Evolutionary conservation across 2,888 invertebrate species (phyloP).

Genomic region (Anthoptus insignis): DNA sequence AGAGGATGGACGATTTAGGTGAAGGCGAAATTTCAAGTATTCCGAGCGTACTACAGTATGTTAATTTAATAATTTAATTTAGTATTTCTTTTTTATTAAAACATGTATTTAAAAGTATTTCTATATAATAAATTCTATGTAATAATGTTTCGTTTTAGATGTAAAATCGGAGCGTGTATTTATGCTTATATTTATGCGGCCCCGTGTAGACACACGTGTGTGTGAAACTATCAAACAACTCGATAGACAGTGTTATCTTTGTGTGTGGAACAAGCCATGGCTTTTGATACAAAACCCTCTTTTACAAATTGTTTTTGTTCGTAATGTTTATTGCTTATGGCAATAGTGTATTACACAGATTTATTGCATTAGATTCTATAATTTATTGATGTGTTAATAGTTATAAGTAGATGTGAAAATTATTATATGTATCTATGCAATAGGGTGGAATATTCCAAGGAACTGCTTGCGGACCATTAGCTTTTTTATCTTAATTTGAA

Average conservation of each 20-base stretch:
- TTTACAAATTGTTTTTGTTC: slow-evolving; percentile 1
- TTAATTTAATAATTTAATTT: too few relatives aligned
- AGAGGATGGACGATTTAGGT: too few relatives aligned
- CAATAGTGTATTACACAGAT: background rate
- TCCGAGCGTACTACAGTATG: too few relatives aligned
- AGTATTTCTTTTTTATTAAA: too few relatives aligned
- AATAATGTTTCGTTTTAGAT: too few relatives aligned
- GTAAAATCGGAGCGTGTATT: too few relatives aligned
- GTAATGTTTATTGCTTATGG: background rate
- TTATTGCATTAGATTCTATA: background rate
- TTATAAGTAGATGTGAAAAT: background rate
- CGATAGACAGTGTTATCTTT: slow-evolving; percentile 16
- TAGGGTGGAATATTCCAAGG: background rate
- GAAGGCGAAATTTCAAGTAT: too few relatives aligned
- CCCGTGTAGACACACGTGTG: slow-evolving; percentile 22
- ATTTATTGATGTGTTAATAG: background rate
- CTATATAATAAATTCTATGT: too few relatives aligned
- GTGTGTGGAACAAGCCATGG: slow-evolving; percentile 30
- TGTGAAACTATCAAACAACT: slow-evolving; percentile 22
- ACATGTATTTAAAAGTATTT: too few relatives aligned
- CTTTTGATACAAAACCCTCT: slow-evolving; percentile 16
- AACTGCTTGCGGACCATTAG: background rate
- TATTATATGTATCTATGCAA: background rate
- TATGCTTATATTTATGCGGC: background rate
- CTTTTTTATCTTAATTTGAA: background rate